Conservation (phyloP, 1,140 invertebrate genomes). For the Pseudoatta argentina region DNA sequence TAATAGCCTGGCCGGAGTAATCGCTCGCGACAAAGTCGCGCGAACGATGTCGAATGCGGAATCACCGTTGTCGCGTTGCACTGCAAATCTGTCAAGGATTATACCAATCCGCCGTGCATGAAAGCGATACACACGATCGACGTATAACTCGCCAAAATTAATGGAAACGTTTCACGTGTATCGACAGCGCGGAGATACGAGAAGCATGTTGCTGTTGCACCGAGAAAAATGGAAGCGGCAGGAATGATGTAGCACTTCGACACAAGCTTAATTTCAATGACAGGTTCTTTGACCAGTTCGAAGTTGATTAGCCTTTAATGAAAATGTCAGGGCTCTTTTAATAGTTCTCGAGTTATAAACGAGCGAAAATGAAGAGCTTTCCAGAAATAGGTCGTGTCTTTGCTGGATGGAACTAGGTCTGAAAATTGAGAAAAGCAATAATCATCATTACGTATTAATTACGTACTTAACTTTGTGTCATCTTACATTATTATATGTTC, state of each 20-base stretch:
- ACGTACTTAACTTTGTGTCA: slow-evolving; percentile 15
- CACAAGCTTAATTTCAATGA: slow-evolving; percentile 20
- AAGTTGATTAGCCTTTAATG: slow-evolving; percentile 27
- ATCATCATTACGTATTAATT: slow-evolving; percentile 20
- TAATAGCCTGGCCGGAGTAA: slow-evolving; percentile 34
- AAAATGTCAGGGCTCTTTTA: neutral
- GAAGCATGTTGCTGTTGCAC: neutral
- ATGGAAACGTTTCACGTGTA: slow-evolving; percentile 25
- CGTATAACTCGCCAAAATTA: slow-evolving; percentile 28
- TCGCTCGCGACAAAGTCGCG: slow-evolving; percentile 37
- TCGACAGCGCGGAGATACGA: slow-evolving; percentile 6
- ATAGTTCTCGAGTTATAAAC: slow-evolving; percentile 33
- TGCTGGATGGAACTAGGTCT: slow-evolving; percentile 1
- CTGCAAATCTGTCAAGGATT: slow-evolving; percentile 54
- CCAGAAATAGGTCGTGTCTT: slow-evolving; percentile 11
- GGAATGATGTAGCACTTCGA: slow-evolving; percentile 1
- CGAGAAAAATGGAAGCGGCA: slow-evolving; percentile 17
- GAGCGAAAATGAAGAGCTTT: slow-evolving; percentile 23
- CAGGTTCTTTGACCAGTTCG: neutral
- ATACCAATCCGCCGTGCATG: slow-evolving; percentile 35
- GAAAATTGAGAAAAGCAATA: neutral
- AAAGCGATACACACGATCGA: slow-evolving; percentile 48
- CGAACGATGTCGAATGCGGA: slow-evolving; percentile 12
- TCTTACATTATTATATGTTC: neutral
- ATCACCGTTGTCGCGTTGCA: slow-evolving; percentile 18